Evolutionary conservation across 1,140 invertebrate species (phyloP), one percentile per base, ranked within the genome.

Genomic region (Anoplolepis gracilipes): DNA sequence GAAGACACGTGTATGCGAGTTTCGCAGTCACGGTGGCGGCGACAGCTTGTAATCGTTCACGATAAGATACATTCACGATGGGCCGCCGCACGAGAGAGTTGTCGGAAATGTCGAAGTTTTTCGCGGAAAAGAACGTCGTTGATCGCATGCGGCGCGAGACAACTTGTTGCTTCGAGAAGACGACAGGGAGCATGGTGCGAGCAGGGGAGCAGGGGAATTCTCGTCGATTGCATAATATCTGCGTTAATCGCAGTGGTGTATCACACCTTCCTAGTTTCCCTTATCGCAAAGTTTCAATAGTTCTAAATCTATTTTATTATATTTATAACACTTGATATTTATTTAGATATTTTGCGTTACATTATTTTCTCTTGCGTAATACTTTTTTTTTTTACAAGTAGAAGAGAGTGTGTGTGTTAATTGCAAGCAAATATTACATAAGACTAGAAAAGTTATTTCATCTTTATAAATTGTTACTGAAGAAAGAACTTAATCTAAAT

Each of bases 131-230:
- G 75, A 75, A 67, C 61, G 55, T n/a, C 19, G 30, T 25, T 16
- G 42, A 39, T 55, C 10, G 36, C 42, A 25, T 61, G 13, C 1
- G 28, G 28, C 39, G 28, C 39, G 25, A 65, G 59, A 86, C 88
- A 78, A 88, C 84, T 89, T 89, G 88, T 89, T 89, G 88, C 87
- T 77, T 69, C 86, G 36, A 49, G 77, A 64, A 75, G 42, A 61
- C 46, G 22, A n/a, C 4, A 53, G 19, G 33, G 19, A 69, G 30
- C 6, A 33, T 19, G 39, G 57, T n/a, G 39, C 11, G 19, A 13
- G 53, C 16, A 49, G 10, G 46, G 55, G 19, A 30, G 59, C 36
- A 46, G n/a, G 73, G 30, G 39, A 62, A 46, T 33, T 77, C 25
- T 64, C 55, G 81, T 0, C n/a, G 57, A 36, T 88, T 86, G 70